A percentile compares a stretch with the other conserved stretches of the same genome.
These are phyloP conservation scores for Hylaeus anthracinus DNA, from an alignment of 1,140 invertebrate species.

Conservation along the genomic window DNA sequence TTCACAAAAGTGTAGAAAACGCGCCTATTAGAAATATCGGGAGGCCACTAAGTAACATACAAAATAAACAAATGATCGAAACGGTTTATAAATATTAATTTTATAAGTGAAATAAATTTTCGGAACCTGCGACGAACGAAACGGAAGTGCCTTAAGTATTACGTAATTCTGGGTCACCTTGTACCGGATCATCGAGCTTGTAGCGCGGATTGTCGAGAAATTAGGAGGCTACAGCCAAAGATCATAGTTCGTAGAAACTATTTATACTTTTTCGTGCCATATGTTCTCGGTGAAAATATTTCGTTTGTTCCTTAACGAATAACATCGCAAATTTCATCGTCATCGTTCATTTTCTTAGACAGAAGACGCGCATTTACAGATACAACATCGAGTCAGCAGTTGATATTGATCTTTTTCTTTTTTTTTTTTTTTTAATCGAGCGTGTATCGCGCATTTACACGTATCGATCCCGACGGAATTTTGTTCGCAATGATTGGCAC, in stretches of 20 bases:
- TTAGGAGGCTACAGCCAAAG: conserved; percentile 9
- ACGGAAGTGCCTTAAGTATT: background rate
- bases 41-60: no score
- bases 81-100: background rate
- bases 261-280: conserved; percentile 29
- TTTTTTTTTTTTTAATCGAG: background rate
- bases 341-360: background rate
- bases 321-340: no score
- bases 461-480: background rate
- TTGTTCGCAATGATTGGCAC: no score
- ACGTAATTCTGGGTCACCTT: no score
- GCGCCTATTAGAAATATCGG: no score
- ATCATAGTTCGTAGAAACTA: conserved; percentile 25
- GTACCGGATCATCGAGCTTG: background rate
- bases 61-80: background rate
- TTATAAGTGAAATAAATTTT: background rate
- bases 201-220: background rate
- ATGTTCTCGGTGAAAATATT: background rate
- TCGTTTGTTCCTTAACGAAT: background rate
- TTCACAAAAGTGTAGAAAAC: no score
- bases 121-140: background rate
- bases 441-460: conserved; percentile 1
- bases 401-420: conserved; percentile 2
- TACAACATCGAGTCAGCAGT: background rate
- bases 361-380: background rate